Evolutionary conservation across 2,113 vertebrate species (phyloP).

Genomic region (Ageneiosus marmoratus): DNA sequence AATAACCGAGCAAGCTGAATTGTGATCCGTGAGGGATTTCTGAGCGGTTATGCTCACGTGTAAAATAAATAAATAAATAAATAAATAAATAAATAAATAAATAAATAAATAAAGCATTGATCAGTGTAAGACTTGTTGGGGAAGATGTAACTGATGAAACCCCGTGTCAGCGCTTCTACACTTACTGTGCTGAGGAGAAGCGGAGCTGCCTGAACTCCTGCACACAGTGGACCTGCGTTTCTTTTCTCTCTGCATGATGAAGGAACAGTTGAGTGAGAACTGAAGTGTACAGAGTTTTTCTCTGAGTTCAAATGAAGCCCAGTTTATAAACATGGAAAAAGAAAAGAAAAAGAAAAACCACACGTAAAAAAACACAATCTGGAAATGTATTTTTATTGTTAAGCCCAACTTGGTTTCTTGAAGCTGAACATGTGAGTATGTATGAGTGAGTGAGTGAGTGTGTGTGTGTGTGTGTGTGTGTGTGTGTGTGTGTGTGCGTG

Average conservation of each 20-base stretch:
- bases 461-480: too few species aligned
- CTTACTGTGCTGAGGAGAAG: neutral
- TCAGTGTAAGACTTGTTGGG: too few species aligned
- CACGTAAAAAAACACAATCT: neutral
- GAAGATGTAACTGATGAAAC: neutral
- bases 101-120: too few species aligned
- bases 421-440: neutral
- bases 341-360: neutral
- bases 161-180: neutral
- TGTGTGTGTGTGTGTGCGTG: neutral
- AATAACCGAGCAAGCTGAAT: conserved; percentile 11
- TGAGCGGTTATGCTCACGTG: neutral
- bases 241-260: neutral
- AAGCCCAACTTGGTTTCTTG: neutral
- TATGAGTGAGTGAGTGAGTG: neutral
- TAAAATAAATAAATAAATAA: too few species aligned
- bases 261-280: too few species aligned
- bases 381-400: neutral
- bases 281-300: neutral
- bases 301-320: neutral
- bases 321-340: neutral
- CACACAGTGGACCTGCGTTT: neutral
- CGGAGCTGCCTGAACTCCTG: neutral
- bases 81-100: too few species aligned
- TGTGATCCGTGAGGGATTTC: conserved; percentile 7